Evolutionary conservation across 2,797 vertebrate species (phyloP).

Genomic region (Pelodytes ibericus): DNA sequence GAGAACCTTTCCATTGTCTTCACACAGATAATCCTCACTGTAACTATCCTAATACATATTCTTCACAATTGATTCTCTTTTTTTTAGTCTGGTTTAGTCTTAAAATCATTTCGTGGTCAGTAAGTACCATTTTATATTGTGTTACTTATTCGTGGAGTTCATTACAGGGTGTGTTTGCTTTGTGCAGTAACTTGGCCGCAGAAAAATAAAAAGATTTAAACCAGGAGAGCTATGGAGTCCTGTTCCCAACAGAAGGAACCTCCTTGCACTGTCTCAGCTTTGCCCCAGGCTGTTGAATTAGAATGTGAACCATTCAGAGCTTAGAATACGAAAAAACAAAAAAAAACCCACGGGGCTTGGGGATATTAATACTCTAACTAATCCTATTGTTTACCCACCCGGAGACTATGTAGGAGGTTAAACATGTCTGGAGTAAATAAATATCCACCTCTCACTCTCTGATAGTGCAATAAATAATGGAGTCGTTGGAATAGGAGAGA

Average conservation of each 20-base stretch:
- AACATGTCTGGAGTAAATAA: constrained; percentile 30
- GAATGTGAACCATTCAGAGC: constrained; percentile 12
- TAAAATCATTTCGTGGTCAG: no score
- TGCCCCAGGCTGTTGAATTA: constrained; percentile 19
- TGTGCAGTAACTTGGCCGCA: no score
- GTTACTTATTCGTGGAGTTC: no score
- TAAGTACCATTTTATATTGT: no score
- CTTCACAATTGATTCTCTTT: no score
- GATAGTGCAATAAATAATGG: constrained; percentile 31
- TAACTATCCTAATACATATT: no score
- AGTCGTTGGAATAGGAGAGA: constrained; percentile 13
- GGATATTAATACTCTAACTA: background rate
- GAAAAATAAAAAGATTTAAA: no score
- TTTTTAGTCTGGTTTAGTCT: no score
- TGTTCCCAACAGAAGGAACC: background rate
- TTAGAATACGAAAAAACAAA: constrained; percentile 9
- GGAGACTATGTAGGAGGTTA: constrained; percentile 24
- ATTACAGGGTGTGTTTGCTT: no score
- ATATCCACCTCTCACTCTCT: background rate
- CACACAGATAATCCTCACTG: no score
- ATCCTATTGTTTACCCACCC: constrained; percentile 1
- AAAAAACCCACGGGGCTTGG: constrained; percentile 16
- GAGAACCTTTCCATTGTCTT: no score
- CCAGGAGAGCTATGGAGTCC: no score
- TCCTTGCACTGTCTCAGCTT: constrained; percentile 1